These are phyloP conservation scores for Porites lobata DNA, from an alignment of 92 coral and sea anemone genomes.

Conservation along the genomic window DNA sequence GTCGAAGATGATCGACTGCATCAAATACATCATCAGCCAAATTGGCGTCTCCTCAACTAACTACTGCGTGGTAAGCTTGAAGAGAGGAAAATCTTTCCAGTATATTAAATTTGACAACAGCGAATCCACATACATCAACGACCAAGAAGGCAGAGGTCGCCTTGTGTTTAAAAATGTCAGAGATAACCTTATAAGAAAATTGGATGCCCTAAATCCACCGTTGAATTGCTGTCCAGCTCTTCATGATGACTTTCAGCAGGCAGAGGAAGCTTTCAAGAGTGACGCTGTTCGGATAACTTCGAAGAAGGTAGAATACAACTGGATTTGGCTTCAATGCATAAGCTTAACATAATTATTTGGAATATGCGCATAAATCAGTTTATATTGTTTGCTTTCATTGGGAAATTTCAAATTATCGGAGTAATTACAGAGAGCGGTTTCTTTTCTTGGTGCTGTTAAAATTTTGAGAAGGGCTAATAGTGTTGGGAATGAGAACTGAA, in stretches of 20 bases:
- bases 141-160: background rate
- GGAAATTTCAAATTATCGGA: too few species aligned
- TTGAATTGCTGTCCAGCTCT: slow-evolving; percentile 26
- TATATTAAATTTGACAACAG: slow-evolving; percentile 10
- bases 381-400: too few species aligned
- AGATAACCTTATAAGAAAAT: background rate
- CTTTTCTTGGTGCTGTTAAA: too few species aligned
- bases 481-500: too few species aligned
- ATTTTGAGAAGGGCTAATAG: too few species aligned
- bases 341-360: too few species aligned
- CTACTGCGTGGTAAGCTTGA: slow-evolving; percentile 42
- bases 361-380: too few species aligned
- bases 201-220: slow-evolving; percentile 13
- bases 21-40: slow-evolving; percentile 1
- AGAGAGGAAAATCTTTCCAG: slow-evolving; percentile 34
- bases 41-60: slow-evolving; percentile 36
- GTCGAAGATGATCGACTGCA: slow-evolving; percentile 32
- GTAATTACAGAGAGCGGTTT: too few species aligned
- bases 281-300: background rate
- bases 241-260: slow-evolving; percentile 38
- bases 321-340: too few species aligned
- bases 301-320: slow-evolving; percentile 15
- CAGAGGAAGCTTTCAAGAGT: slow-evolving; percentile 8
- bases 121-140: background rate
- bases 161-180: slow-evolving; percentile 2